These are phyloP conservation scores for Bombyx mandarina DNA, from an alignment of 1,140 invertebrate genomes.

Conservation along the genomic window DNA sequence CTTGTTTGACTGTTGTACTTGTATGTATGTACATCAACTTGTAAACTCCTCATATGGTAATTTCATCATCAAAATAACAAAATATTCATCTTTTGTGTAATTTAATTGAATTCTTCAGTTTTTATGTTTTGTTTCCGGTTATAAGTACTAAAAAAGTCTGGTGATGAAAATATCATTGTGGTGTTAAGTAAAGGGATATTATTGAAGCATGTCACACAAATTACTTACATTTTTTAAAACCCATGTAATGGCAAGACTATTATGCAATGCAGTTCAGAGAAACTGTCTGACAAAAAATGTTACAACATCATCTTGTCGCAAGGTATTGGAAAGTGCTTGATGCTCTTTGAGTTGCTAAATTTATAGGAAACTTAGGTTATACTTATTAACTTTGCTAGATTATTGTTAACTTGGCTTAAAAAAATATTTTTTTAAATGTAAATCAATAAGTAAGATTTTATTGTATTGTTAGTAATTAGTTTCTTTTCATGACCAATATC, in stretches of 20 bases:
- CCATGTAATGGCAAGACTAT: slow-evolving; percentile 25
- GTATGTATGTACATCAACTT: neutral
- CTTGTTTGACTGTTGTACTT: neutral
- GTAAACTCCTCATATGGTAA: slow-evolving; percentile 57
- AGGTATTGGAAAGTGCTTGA: slow-evolving; percentile 42
- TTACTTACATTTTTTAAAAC: slow-evolving; percentile 37
- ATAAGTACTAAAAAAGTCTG: slow-evolving; percentile 30
- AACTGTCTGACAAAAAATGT: slow-evolving; percentile 44
- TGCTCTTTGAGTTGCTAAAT: slow-evolving; percentile 8
- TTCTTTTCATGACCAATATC: neutral
- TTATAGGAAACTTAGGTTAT: neutral
- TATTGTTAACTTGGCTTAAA: neutral
- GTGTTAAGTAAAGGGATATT: slow-evolving; percentile 21
- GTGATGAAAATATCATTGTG: slow-evolving; percentile 53
- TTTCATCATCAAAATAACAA: slow-evolving; percentile 36
- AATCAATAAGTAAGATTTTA: neutral
- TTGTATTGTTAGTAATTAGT: neutral
- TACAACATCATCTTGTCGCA: slow-evolving; percentile 50
- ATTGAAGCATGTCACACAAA: slow-evolving; percentile 46
- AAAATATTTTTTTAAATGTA: neutral
- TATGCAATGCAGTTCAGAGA: slow-evolving; percentile 32
- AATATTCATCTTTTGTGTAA: neutral
- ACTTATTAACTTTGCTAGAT: neutral
- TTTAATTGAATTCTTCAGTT: too few relatives aligned
- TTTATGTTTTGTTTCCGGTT: slow-evolving; percentile 45